Base-by-base conservation (phyloP, 2,797 vertebrate genomes). In the Pseudocheirus occidentalis region DNA sequence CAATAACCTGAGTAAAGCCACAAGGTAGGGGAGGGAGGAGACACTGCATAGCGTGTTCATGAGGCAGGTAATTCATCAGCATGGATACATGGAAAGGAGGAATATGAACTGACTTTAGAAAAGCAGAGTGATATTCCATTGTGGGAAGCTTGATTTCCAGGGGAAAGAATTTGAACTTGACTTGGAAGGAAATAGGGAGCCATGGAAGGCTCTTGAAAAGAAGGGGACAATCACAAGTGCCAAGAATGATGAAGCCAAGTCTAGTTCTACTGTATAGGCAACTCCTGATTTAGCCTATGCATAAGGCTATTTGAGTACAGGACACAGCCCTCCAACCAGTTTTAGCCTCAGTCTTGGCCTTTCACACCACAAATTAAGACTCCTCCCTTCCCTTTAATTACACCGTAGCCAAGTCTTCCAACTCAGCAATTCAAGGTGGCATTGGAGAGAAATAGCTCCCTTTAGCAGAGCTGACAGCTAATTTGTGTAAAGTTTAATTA, bases 401-500 rank as follows among this genome's bases (percentile, higher is more conserved):
- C 95, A 94, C 98, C 98, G 97, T 98, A 96, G 98, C 97, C 96
- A 97, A 98, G 97, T 92, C 98, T 98, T 98, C 96, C 98, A 98
- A 98, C 98, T 97, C 98, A 96, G 98, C 97, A 55, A 98, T 98
- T 98, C 98, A 99, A 99, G 98, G 98, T 99, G 98, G 99, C 98
- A 98, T 98, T 98, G 98, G 98, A 98, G 98, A 99, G 98, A 95
- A 98, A 99, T 97, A 94, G 97, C 97, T 99, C 98, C 98, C 98
- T 98, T 99, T 98, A 99, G 98, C 98, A 98, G 96, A 98, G 99
- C 99, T 99, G 99, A 99, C 98, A 98, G 98, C 98, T 99, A 98
- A 99, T 99, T 99, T 99, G 99, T 99, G 99, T 99, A 98, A 99
- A 98, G 98, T 99, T 99, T 99, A 99, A 99, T 99, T 99, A 99